These are phyloP conservation scores for Elgaria multicarinata DNA, from an alignment of 2,113 vertebrate species.

Conservation along the genomic window DNA sequence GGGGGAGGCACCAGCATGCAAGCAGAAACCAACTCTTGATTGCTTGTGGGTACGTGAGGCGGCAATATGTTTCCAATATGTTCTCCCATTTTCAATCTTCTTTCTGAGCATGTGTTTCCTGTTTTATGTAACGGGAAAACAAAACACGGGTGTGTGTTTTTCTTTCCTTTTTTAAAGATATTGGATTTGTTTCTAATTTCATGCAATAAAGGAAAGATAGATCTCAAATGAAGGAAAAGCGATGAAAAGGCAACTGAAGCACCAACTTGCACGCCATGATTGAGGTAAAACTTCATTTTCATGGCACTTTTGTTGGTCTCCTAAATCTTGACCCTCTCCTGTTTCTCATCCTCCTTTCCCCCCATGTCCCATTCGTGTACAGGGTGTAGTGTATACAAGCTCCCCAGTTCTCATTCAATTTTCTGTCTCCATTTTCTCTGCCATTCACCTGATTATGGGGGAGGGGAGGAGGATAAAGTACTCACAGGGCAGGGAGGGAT, in stretches of 20 bases:
- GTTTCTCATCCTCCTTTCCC: neutral
- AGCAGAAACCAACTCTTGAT: conserved; percentile 3
- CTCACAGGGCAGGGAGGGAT: too few relatives aligned
- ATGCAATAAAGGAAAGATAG: neutral
- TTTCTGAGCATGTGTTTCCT: conserved; percentile 74
- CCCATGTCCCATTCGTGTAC: neutral
- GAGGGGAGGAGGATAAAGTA: too few relatives aligned
- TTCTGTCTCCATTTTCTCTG: neutral
- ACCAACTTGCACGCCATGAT: too few relatives aligned
- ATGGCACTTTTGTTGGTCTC: neutral
- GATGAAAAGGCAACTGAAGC: neutral
- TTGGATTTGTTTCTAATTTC: neutral
- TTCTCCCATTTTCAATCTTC: conserved; percentile 65
- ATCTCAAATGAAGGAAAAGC: neutral
- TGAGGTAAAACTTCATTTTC: neutral
- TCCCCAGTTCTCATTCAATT: neutral
- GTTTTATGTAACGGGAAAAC: conserved; percentile 63
- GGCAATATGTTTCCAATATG: conserved; percentile 55
- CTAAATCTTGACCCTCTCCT: neutral
- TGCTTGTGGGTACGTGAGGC: neutral
- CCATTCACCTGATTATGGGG: too few relatives aligned
- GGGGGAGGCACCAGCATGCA: neutral
- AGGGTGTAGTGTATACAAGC: neutral
- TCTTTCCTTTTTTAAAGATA: conserved; percentile 73
- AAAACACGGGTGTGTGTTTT: conserved; percentile 46